Percentiles rank a stretch among this genome's conserved stretches.
These are phyloP conservation scores for Drosophila parthenogenetica DNA, from an alignment of 2,888 invertebrate genomes.

Conservation along the genomic window DNA sequence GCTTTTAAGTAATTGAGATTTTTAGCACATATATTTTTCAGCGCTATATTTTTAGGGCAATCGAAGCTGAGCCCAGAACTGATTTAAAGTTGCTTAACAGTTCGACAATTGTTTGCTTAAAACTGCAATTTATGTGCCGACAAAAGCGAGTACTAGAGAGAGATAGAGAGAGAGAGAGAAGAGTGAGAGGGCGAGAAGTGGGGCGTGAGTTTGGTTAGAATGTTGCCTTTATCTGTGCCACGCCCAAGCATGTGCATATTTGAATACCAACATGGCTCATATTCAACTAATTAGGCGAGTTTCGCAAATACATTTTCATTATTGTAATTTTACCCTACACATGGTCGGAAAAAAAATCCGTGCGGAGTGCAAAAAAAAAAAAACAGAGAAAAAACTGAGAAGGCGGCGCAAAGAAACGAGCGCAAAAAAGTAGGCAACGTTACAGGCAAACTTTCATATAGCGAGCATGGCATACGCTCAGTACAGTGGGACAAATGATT, in stretches of 20 bases:
- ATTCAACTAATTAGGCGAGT: conserved; percentile 79
- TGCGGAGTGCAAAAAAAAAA: conserved; percentile 4
- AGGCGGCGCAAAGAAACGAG: conserved; percentile 45
- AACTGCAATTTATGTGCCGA: conserved; percentile 33
- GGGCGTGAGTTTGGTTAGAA: neutral
- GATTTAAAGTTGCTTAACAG: conserved; percentile 20
- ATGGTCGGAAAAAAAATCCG: conserved; percentile 4
- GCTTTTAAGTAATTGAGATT: conserved; percentile 70
- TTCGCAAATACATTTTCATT: conserved; percentile 77
- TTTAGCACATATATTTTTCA: conserved; percentile 13
- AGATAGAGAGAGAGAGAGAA: neutral
- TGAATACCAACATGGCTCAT: conserved; percentile 77
- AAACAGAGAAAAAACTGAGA: conserved; percentile 6
- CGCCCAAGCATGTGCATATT: conserved; percentile 68
- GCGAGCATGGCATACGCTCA: neutral
- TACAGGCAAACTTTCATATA: conserved; percentile 62
- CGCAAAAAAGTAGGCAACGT: conserved; percentile 63
- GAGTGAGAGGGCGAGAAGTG: neutral
- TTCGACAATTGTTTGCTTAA: conserved; percentile 20
- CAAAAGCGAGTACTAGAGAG: neutral
- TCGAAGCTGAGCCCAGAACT: conserved; percentile 10
- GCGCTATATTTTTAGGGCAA: neutral
- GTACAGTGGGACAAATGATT: too few relatives aligned
- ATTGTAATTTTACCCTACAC: conserved; percentile 70
- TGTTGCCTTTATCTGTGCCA: conserved; percentile 27